Conservation (phyloP, 30 jellyfish, hydroid and myxozoan species). For the Aurelia aurita region DNA sequence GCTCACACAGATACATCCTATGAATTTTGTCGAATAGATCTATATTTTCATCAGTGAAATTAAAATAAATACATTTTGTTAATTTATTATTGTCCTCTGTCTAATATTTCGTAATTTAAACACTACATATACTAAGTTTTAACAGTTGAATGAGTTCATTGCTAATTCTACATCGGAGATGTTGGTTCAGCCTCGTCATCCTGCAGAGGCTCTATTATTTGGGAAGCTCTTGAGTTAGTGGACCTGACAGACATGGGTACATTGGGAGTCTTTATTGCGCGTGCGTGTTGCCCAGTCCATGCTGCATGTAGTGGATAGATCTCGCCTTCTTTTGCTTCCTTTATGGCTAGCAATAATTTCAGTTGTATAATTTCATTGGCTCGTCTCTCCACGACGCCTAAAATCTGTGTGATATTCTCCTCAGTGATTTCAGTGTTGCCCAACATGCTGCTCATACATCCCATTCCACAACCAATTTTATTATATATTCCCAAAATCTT, state of each 20-base stretch:
- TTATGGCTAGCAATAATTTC: constrained; percentile 58
- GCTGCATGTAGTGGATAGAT: constrained; percentile 46
- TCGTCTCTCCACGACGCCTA: constrained; percentile 85
- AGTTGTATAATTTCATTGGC: constrained; percentile 79
- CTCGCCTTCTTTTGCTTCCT: constrained; percentile 62
- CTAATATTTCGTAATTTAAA: too few species aligned
- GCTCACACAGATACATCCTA: too few species aligned
- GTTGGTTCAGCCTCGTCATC: constrained; percentile 46
- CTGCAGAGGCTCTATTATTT: constrained; percentile 36
- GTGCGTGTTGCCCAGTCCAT: constrained; percentile 33
- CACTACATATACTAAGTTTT: neutral
- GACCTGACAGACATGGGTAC: constrained; percentile 9
- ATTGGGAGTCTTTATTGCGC: neutral
- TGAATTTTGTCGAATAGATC: too few species aligned
- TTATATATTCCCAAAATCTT: constrained; percentile 32
- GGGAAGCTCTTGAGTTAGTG: constrained; percentile 37
- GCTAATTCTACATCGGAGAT: neutral
- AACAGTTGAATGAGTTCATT: neutral
- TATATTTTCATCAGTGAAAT: too few species aligned
- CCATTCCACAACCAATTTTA: neutral
- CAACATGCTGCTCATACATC: constrained; percentile 17
- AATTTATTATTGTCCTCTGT: too few species aligned
- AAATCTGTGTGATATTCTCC: constrained; percentile 71
- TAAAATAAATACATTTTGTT: too few species aligned
- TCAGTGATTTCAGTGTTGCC: constrained; percentile 77